phyloP scores from a whole-genome alignment of 2,113 vertebrate species.

The Vulpes vulpes region DNA sequence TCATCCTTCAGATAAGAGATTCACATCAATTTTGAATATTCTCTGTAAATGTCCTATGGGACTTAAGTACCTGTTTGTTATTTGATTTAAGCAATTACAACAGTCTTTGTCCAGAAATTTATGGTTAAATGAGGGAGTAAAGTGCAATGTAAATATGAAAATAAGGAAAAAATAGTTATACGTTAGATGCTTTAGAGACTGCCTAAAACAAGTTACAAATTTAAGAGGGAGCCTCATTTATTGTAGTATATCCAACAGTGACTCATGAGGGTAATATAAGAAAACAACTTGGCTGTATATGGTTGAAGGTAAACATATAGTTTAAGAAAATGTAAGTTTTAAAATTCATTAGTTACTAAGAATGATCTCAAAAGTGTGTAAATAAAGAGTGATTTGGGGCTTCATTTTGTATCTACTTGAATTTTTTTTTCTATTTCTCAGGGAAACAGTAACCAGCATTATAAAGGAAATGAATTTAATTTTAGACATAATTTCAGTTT shows the following conservation, averaged over 20 bases:
- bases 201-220: background rate
- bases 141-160: background rate
- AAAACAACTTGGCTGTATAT: background rate
- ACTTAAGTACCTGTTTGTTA: background rate
- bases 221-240: background rate
- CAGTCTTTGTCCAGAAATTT: background rate
- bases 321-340: background rate
- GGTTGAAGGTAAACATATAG: background rate
- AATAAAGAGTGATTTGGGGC: background rate
- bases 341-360: background rate
- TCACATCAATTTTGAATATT: background rate
- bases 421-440: background rate
- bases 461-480: conserved; percentile 45
- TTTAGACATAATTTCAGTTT: conserved; percentile 61
- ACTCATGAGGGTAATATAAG: background rate
- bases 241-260: background rate
- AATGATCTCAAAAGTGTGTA: background rate
- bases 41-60: background rate
- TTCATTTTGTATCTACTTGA: background rate
- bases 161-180: background rate
- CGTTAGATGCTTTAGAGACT: background rate
- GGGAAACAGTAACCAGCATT: background rate
- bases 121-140: background rate
- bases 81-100: background rate
- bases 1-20: background rate